Evolutionary conservation across 2,797 vertebrate species (phyloP).

Genomic region (Neomorphus geoffroyi): DNA sequence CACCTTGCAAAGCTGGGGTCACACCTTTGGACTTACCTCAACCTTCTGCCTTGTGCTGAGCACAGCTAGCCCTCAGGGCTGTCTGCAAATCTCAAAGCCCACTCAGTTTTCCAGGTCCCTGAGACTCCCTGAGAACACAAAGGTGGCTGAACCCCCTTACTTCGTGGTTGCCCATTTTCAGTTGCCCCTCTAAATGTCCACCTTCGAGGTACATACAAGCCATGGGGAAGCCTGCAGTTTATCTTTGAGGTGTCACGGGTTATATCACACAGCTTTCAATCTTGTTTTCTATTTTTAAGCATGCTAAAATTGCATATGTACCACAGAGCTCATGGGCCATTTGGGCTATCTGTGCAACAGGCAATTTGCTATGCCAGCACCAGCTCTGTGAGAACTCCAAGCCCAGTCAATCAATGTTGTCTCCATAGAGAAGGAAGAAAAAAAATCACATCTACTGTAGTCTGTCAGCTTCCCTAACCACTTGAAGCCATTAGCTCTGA

Average conservation of each 20-base stretch:
- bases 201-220: fast-evolving
- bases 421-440: not conserved
- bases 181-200: not conserved
- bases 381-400: not conserved
- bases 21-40: not conserved
- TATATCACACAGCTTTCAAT: not conserved
- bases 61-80: not conserved
- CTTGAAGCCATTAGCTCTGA: not conserved
- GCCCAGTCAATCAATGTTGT: not conserved
- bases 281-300: conserved; percentile 11
- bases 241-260: not conserved
- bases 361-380: not conserved
- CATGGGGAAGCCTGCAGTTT: not conserved
- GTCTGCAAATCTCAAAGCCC: not conserved
- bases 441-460: not conserved
- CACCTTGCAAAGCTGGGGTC: not conserved
- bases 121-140: not conserved
- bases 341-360: not conserved
- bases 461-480: not conserved
- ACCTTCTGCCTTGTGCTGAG: not conserved
- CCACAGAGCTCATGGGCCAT: not conserved
- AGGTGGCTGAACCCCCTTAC: not conserved
- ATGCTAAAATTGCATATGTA: not conserved
- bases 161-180: not conserved
- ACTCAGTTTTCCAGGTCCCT: not conserved